Base-by-base conservation (phyloP, 2,113 vertebrate genomes). In the Gorsachius goisagi region DNA sequence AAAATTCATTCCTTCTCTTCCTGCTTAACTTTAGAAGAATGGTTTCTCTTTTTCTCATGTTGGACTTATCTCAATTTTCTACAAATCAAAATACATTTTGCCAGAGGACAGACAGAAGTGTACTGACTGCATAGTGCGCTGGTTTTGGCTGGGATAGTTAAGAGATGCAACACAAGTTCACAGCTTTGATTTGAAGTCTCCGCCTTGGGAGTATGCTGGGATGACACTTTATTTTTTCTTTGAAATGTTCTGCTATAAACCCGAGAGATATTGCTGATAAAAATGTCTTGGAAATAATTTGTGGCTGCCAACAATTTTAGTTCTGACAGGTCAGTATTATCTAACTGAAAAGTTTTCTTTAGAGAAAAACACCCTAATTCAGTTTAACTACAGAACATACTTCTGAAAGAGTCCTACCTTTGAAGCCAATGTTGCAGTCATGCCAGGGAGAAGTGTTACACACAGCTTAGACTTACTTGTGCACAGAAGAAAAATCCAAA, bases 391-490 rank as follows among this genome's bases (percentile, higher is more conserved):
- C 21, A 53, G 28, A 59, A 35, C 33, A 68, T 63, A 35, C 49
- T 77, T 84, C 47, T 50, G 24, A 73, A 73, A 27, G 9, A 3
- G 32, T 68, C n/a, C 9, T 64, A 26, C 12, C 5, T 78, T 89
- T 89, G 15, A 26, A 59, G 14, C 7, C 3, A 33, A 7, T 60
- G 30, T 86, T 59, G 8, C 9, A 28, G 12, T 55, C 8, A 8
- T 82, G 82, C n/a, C 24, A 39, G 32, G 4, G 18, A 32, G 15
- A 10, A 49, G 73, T 82, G n/a, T 55, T 64, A 20, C 18, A 66
- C 0, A 0, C 55, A 32, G 7, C 12, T 13, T 39, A 4, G 23
- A 68, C 16, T 41, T 79, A 39, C 35, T 24, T 83, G 30, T 50
- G 4, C 39, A 56, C 8, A 87, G 52, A 58, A 30, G 9, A 71